Conservation (phyloP, 2,113 vertebrate genomes). For the Mirounga angustirostris region DNA sequence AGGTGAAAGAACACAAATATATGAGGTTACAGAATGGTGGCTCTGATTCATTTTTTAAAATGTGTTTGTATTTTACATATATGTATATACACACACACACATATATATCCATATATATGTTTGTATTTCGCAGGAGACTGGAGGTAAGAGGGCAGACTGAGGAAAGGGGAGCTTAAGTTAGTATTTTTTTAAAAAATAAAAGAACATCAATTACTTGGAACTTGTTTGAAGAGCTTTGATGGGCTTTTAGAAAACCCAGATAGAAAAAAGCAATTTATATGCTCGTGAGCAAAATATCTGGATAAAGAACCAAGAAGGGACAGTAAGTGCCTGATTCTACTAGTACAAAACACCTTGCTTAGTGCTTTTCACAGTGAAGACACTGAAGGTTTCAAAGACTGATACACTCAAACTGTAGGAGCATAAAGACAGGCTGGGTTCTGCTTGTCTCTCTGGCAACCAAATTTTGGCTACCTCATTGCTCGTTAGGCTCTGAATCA, state of each 20-base stretch:
- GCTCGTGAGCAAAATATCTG: background rate
- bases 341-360: background rate
- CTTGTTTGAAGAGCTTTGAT: background rate
- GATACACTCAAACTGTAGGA: background rate
- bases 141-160: background rate
- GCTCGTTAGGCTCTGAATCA: slow-evolving; percentile 46
- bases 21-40: background rate
- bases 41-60: background rate
- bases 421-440: background rate
- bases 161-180: background rate
- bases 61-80: background rate
- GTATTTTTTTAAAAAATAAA: background rate
- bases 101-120: background rate
- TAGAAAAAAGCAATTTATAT: background rate
- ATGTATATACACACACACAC: background rate
- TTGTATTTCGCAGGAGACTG: background rate
- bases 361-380: background rate
- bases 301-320: slow-evolving; percentile 9
- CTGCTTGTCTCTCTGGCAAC: slow-evolving; percentile 15
- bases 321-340: background rate
- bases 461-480: background rate
- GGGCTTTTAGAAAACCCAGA: background rate
- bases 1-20: background rate
- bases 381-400: background rate
- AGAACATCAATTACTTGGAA: background rate